These are phyloP conservation scores for Cynopterus sphinx DNA, from an alignment of 2,797 vertebrate species.

Conservation along the genomic window DNA sequence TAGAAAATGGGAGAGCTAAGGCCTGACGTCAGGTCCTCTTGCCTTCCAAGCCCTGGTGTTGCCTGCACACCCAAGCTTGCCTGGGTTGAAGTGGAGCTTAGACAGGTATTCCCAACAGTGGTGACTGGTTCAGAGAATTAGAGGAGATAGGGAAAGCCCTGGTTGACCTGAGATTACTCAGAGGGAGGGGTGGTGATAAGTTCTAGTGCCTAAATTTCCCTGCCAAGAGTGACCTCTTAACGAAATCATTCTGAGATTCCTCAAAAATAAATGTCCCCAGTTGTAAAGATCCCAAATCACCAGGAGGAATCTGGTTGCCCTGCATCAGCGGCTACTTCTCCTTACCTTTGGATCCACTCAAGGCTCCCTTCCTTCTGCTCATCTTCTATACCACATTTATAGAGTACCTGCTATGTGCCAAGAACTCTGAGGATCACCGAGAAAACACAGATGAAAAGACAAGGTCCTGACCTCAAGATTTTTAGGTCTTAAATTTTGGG, in stretches of 20 bases:
- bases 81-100: neutral
- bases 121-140: neutral
- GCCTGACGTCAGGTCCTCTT: neutral
- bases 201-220: neutral
- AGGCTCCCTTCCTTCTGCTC: neutral
- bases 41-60: neutral
- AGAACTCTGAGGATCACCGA: neutral
- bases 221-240: neutral
- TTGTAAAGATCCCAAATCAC: neutral
- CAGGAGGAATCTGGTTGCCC: neutral
- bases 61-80: neutral
- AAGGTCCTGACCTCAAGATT: neutral
- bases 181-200: neutral
- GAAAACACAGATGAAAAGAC: neutral
- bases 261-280: neutral
- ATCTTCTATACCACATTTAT: neutral
- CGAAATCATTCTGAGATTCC: neutral
- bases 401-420: neutral
- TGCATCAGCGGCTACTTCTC: neutral
- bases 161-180: neutral
- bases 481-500: neutral
- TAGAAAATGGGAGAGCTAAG: neutral
- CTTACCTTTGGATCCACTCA: neutral
- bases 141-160: neutral
- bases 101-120: neutral